Percentiles rank a stretch among this genome's conserved stretches.
Conservation (phyloP, 2,888 invertebrate genomes). For the Leptura quadrifasciata region DNA sequence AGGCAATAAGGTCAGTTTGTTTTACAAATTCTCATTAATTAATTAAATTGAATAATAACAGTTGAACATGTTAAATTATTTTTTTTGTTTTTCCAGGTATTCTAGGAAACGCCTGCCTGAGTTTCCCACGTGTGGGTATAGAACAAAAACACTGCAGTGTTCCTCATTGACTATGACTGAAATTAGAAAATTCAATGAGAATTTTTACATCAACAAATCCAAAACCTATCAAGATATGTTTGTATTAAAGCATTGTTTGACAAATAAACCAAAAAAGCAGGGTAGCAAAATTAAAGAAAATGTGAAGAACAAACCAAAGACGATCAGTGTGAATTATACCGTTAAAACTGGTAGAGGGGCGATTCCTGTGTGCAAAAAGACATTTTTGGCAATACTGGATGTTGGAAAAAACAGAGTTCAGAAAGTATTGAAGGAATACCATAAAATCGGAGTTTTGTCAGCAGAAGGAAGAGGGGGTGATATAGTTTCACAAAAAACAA, state of each 20-base stretch:
- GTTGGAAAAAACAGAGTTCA: slow-evolving; percentile 13
- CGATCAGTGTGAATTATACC: slow-evolving; percentile 6
- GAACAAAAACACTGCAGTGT: slow-evolving; percentile 13
- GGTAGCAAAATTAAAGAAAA: slow-evolving; percentile 26
- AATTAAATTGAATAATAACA: background rate
- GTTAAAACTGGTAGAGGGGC: background rate
- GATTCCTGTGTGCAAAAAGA: slow-evolving; percentile 15
- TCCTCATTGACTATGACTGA: slow-evolving; percentile 25
- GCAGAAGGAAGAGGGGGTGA: background rate
- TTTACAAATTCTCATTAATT: background rate
- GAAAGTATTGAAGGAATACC: slow-evolving; percentile 5
- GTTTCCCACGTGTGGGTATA: slow-evolving; percentile 18
- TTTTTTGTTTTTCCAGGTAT: too few species aligned
- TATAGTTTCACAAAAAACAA: slow-evolving; percentile 11
- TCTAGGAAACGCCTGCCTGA: background rate
- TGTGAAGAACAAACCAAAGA: slow-evolving; percentile 12
- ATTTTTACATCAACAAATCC: background rate
- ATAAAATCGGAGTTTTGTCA: slow-evolving; percentile 2
- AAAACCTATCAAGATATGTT: slow-evolving; percentile 26
- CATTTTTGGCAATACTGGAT: slow-evolving; percentile 15
- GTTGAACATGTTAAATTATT: background rate
- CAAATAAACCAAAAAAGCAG: slow-evolving; percentile 14
- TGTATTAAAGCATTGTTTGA: slow-evolving; percentile 8
- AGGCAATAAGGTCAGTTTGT: background rate
- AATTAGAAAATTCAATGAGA: slow-evolving; percentile 25